Evolutionary conservation across 2,888 invertebrate genomes (phyloP).

Genomic region (Cephus pulcher): DNA sequence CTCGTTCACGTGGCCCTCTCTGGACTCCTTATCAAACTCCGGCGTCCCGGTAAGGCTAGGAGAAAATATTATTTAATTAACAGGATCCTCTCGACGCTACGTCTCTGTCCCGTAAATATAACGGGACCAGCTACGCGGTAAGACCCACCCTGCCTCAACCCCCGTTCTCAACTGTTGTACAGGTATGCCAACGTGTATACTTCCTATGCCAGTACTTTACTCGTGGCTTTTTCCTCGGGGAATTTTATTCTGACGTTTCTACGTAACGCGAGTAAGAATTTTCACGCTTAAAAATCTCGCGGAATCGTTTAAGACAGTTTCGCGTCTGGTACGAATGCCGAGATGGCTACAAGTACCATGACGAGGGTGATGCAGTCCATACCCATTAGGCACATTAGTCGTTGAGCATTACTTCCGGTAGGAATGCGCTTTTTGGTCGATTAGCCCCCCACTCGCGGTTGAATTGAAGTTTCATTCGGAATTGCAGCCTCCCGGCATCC

Average conservation of each 20-base stretch:
- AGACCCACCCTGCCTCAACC: background rate
- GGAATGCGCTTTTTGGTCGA: conserved; percentile 57
- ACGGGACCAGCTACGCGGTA: background rate
- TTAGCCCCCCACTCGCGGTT: conserved; percentile 51
- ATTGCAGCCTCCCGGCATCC: conserved; percentile 34
- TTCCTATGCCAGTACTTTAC: background rate
- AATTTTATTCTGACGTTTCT: background rate
- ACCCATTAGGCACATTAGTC: background rate
- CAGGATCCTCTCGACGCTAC: conserved; percentile 28
- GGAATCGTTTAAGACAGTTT: background rate
- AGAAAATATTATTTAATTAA: conserved; percentile 65
- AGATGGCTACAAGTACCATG: background rate
- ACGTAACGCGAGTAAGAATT: background rate
- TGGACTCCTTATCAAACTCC: conserved; percentile 22
- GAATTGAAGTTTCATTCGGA: conserved; percentile 51
- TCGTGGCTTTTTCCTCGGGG: background rate
- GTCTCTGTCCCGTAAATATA: background rate
- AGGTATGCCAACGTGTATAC: background rate
- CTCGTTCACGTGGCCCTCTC: conserved; percentile 12
- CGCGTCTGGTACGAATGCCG: background rate
- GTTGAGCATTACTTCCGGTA: conserved; percentile 45
- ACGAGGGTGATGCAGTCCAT: background rate
- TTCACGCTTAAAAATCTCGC: background rate
- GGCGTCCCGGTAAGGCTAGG: conserved; percentile 39
- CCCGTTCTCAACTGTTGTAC: background rate